Base-by-base conservation (phyloP, 2,797 vertebrate genomes). In the Rhodeus uyekii region DNA sequence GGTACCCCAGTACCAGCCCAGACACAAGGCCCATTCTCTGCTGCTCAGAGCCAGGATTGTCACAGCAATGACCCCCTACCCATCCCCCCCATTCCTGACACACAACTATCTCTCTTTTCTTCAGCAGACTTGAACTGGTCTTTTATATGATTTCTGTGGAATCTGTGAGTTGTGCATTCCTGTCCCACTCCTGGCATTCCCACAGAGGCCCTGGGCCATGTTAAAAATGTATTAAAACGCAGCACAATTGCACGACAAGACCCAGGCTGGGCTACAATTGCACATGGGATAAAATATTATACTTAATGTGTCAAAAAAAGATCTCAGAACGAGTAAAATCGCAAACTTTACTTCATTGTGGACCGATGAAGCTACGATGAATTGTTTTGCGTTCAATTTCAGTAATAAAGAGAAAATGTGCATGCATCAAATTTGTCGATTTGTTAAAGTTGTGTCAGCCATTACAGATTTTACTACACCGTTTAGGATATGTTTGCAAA, bases 111-210 rank as follows among this genome's bases (percentile, higher is more conserved):
- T 82, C 75, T 84, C 69, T 86, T 83, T 73, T 81, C 71, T 72
- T 81, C 75, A 75, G 55, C 46, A 60, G 48, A 76, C 75, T 80
- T 89, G 78, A 87, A 87, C 87, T 85, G 79, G 60, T 65, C 86
- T 83, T 87, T 87, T 87, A 83, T 89, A 90, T 90, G 89, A 87
- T 91, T 88, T 87, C 78, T 88, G 87, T 85, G 90, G 90, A 92
- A 93, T 93, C 86, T 91, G 88, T 87, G 89, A 92, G 90, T 74
- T 87, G 89, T 86, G 88, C 92, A 93, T 94, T 93, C 91, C 85
- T 67, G 76, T 90, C 93, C 92, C 76, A 90, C 93, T 88, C 83
- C 36, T 84, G 86, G 82, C 89, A 94, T 95, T 94, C 92, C 89
- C 84, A 80, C 63, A 83, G 85, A 87, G 84, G 81, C 78, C 55